Base-by-base conservation (phyloP, 2,113 vertebrate genomes). In the Amphiprion percula region DNA sequence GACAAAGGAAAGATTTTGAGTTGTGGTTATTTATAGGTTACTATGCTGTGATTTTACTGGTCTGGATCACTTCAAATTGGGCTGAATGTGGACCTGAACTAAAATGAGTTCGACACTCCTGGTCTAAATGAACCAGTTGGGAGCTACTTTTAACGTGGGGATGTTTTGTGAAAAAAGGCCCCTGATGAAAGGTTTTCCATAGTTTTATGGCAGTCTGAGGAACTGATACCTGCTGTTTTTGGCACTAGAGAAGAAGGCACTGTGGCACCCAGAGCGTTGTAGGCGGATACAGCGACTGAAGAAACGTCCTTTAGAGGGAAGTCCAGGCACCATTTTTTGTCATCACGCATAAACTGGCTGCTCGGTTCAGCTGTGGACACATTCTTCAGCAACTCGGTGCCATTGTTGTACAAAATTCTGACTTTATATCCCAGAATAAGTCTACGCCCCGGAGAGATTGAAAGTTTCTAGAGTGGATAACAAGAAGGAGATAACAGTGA, bases 381-480 rank as follows among this genome's bases (percentile, higher is more conserved):
- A 21, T 86, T 90, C 28, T 85, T 33, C 49, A 8, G 4, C 15
- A 0, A 4, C 0, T 0, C 0, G 0, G 63, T 58, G 16, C 68
- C 41, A 3, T 90, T 79, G 1, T 4, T 61, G 77, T 81, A 67
- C 11, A 17, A 59, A 66, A 90, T 4, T 1, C 0, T 73, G 59
- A 94, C 67, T 52, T 81, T 24, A 39, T 95, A 95, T 53, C 73
- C 79, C 10, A 24, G 44, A 71, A 95, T 90, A 49, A 50, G 7
- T 8, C 93, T 90, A 9, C 82, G 74, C n/a, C 89, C 92, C 53
- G 90, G 90, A 52, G 56, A 73, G 16, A 7, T 10, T 17, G 92
- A 81, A 84, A 94, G 88, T 59, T 56, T 83, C 93, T 95, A 58
- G 14, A 78, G 5, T 26, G 33, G 50, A 69, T 2, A 46, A 26